These are phyloP conservation scores for Sphaerophoria taeniata DNA, from an alignment of 2,888 invertebrate species.

Conservation along the genomic window DNA sequence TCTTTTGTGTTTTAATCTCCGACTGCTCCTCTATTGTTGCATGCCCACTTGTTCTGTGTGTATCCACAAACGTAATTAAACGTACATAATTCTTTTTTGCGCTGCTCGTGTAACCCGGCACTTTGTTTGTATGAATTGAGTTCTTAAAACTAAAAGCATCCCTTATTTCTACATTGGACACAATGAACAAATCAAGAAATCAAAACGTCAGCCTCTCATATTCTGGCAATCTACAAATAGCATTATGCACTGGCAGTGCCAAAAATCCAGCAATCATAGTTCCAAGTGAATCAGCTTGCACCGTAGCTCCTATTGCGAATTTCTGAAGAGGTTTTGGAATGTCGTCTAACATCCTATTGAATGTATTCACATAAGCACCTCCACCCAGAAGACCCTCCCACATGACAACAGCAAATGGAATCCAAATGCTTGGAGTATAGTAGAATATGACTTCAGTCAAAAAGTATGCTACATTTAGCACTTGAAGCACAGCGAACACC, in stretches of 20 bases:
- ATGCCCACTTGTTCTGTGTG: too few species aligned
- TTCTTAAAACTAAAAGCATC: too few species aligned
- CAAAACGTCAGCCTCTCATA: slow-evolving; percentile 5
- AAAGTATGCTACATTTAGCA: slow-evolving; percentile 86
- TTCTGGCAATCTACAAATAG: slow-evolving; percentile 86
- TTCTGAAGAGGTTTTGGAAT: slow-evolving; percentile 84
- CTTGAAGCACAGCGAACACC: slow-evolving; percentile 88
- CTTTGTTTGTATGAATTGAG: too few species aligned
- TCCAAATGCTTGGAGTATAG: slow-evolving; percentile 87
- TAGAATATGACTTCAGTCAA: slow-evolving; percentile 86
- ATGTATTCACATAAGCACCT: slow-evolving; percentile 93
- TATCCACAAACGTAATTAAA: too few species aligned
- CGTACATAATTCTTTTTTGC: too few species aligned
- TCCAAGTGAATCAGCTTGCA: slow-evolving; percentile 90
- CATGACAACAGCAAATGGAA: slow-evolving; percentile 86
- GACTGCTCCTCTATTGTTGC: too few species aligned
- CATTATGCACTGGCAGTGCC: slow-evolving; percentile 90
- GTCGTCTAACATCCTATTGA: slow-evolving; percentile 88
- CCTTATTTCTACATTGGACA: background rate
- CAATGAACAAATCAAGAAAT: background rate
- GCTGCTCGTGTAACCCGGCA: too few species aligned
- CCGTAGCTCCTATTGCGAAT: slow-evolving; percentile 89
- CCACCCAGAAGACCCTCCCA: slow-evolving; percentile 91
- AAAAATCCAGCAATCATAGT: slow-evolving; percentile 89
- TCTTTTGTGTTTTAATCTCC: too few species aligned